A percentile compares a stretch with the other conserved stretches of the same genome.
Conservation (phyloP, 1,140 invertebrate genomes). For the Bombus picipes region DNA sequence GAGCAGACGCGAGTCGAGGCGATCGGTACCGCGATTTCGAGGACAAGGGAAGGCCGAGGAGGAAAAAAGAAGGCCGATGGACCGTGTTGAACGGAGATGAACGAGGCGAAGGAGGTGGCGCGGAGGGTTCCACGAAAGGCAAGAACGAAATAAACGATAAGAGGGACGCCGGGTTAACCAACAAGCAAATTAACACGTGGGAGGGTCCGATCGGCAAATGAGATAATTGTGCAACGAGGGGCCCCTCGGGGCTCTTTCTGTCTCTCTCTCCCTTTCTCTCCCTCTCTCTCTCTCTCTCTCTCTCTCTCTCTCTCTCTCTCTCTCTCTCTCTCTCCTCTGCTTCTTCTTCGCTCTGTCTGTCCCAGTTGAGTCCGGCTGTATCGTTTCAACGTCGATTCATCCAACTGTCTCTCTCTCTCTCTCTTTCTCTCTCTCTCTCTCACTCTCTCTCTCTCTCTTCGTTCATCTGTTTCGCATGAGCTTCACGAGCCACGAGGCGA, state of each 20-base stretch:
- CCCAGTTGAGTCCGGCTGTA: conserved; percentile 14
- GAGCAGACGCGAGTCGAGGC: conserved; percentile 28
- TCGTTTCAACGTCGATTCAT: conserved; percentile 43
- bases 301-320: background rate
- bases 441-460: background rate
- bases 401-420: background rate
- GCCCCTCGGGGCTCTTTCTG: conserved; percentile 47
- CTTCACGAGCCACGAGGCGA: conserved; percentile 59
- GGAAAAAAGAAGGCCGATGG: conserved; percentile 43
- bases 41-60: conserved; percentile 50
- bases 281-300: too few species aligned
- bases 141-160: conserved; percentile 71
- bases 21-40: conserved; percentile 49
- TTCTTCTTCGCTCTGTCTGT: background rate
- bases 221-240: conserved; percentile 77
- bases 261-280: conserved; percentile 12
- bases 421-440: background rate
- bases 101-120: conserved; percentile 12
- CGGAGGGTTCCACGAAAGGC: conserved; percentile 66
- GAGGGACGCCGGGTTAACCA: conserved; percentile 76
- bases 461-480: conserved; percentile 29
- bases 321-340: conserved; percentile 4
- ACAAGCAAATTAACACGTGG: conserved; percentile 83
- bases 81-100: conserved; percentile 11
- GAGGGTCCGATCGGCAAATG: conserved; percentile 69